Percentiles rank a stretch among this genome's conserved stretches.
phyloP scores from a whole-genome alignment of 1,140 invertebrate species.

The Physella acuta region DNA sequence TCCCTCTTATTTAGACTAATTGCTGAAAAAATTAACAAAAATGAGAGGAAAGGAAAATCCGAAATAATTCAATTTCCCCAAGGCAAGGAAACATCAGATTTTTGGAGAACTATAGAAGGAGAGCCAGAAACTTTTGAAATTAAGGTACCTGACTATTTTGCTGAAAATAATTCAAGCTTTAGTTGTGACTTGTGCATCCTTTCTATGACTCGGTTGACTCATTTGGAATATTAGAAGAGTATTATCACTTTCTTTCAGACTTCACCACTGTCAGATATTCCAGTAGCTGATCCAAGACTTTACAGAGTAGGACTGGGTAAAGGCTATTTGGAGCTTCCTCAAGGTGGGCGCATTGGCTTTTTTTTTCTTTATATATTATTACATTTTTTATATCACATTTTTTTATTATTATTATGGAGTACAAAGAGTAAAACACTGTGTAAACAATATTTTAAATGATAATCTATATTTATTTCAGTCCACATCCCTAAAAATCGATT shows the following conservation, averaged over 20 bases:
- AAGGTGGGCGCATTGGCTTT: slow-evolving; percentile 64
- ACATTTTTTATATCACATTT: neutral
- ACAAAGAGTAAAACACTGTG: slow-evolving; percentile 20
- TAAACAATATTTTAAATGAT: too few relatives aligned
- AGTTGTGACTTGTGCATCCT: too few relatives aligned
- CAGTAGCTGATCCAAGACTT: slow-evolving; percentile 70
- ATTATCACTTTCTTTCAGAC: too few relatives aligned
- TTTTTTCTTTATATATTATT: neutral
- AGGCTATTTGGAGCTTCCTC: slow-evolving; percentile 97
- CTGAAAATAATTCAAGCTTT: too few relatives aligned
- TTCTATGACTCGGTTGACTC: too few relatives aligned
- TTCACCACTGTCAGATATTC: slow-evolving; percentile 11
- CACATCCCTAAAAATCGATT: slow-evolving; percentile 71
- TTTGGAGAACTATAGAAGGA: slow-evolving; percentile 68
- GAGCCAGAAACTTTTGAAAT: slow-evolving; percentile 33
- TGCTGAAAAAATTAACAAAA: slow-evolving; percentile 98
- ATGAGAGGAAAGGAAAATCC: slow-evolving; percentile 92
- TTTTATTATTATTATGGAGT: neutral
- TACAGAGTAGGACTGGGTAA: slow-evolving; percentile 95
- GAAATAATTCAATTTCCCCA: slow-evolving; percentile 85
- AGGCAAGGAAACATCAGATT: slow-evolving; percentile 79
- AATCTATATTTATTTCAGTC: slow-evolving; percentile 43
- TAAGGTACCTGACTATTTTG: slow-evolving; percentile 24
- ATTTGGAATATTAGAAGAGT: too few relatives aligned
- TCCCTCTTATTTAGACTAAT: slow-evolving; percentile 68